These are phyloP conservation scores for Itoplectis maculator DNA, from an alignment of 2,888 invertebrate species.

Conservation along the genomic window DNA sequence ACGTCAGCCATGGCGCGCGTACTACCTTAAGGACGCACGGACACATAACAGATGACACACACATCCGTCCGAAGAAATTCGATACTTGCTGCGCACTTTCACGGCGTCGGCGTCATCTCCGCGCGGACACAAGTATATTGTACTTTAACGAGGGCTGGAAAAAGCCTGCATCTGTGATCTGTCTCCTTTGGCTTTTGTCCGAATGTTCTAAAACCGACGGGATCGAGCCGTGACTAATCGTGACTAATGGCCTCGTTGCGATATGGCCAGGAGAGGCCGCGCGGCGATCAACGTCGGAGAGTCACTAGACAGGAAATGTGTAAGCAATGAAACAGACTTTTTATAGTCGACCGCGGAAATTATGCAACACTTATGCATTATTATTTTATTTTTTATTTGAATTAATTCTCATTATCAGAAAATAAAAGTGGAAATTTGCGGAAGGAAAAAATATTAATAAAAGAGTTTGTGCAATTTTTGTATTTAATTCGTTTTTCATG, in stretches of 20 bases:
- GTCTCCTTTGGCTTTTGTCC: constrained; percentile 25
- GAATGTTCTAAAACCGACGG: constrained; percentile 19
- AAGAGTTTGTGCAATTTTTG: too few species aligned
- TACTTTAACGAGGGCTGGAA: background rate
- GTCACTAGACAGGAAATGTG: background rate
- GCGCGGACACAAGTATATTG: background rate
- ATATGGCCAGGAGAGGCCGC: background rate
- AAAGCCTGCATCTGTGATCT: constrained; percentile 10
- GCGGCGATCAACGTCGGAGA: background rate
- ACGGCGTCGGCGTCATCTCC: constrained; percentile 8
- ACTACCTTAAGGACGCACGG: too few species aligned
- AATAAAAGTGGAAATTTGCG: too few species aligned
- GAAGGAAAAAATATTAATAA: too few species aligned
- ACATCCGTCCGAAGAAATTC: constrained; percentile 39
- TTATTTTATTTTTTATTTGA: too few species aligned
- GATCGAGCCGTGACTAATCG: constrained; percentile 44
- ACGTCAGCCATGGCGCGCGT: too few species aligned
- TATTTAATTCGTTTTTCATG: too few species aligned
- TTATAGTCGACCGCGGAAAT: too few species aligned
- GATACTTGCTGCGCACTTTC: constrained; percentile 47
- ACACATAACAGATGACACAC: too few species aligned
- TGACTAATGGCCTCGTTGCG: constrained; percentile 30
- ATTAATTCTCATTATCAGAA: too few species aligned
- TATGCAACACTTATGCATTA: too few species aligned
- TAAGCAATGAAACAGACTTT: too few species aligned